phyloP scores from a whole-genome alignment of 2,113 vertebrate species.

The Aviceda subcristata region DNA sequence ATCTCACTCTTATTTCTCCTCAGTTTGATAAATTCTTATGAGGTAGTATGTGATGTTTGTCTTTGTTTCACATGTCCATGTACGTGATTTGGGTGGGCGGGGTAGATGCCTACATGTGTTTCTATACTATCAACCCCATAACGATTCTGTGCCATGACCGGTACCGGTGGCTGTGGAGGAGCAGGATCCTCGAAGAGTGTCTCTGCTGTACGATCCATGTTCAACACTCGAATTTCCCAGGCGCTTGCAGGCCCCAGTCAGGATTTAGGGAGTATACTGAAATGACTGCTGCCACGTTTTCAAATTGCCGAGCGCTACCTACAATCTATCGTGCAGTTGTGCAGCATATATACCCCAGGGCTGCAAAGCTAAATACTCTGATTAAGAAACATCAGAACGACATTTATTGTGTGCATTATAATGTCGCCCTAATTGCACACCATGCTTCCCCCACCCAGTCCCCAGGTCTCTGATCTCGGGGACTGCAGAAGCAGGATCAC shows the following conservation, averaged over 20 bases:
- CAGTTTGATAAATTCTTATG: not conserved
- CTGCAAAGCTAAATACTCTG: not conserved
- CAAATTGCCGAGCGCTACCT: not conserved
- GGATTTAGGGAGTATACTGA: accelerated
- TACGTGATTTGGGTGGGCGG: accelerated
- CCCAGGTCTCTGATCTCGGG: not conserved
- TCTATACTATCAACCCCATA: accelerated
- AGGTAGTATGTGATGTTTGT: not conserved
- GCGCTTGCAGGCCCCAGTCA: not conserved
- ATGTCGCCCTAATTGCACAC: accelerated
- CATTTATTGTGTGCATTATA: not conserved
- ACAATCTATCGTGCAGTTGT: not conserved
- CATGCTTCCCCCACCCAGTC: not conserved
- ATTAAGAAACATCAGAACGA: not conserved
- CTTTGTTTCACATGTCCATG: not conserved
- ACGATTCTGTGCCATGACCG: no score
- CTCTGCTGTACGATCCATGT: accelerated
- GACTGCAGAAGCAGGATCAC: not conserved
- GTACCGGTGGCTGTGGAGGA: not conserved
- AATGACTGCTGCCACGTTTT: not conserved
- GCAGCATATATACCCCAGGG: accelerated
- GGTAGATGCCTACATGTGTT: accelerated
- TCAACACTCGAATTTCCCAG: not conserved
- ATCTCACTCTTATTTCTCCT: not conserved
- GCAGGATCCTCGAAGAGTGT: accelerated